Evolutionary conservation across 2,797 vertebrate species (phyloP).

Genomic region (Falco berigora): DNA sequence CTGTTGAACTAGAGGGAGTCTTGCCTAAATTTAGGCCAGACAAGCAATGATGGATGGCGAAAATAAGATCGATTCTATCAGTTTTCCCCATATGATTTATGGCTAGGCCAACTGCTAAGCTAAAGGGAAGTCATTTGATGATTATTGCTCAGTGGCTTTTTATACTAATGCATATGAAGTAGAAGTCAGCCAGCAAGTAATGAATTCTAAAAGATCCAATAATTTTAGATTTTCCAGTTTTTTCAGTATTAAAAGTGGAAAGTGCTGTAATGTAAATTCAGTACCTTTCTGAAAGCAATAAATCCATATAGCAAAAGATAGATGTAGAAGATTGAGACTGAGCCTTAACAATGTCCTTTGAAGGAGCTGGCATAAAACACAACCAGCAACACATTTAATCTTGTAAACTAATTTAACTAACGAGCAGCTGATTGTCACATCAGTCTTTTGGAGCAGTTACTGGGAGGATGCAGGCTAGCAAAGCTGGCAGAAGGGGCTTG

Average conservation of each 20-base stretch:
- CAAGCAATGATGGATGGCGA: background rate
- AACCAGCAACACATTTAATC: background rate
- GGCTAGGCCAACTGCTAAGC: background rate
- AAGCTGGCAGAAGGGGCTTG: background rate
- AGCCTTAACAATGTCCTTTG: background rate
- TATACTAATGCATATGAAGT: background rate
- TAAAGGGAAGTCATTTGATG: background rate
- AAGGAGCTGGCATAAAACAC: background rate
- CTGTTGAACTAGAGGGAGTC: background rate
- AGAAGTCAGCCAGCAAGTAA: background rate
- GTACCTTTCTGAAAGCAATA: background rate
- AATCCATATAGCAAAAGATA: background rate
- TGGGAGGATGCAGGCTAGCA: background rate
- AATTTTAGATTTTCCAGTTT: background rate
- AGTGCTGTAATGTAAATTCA: background rate
- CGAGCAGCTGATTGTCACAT: background rate
- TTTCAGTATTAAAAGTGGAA: background rate
- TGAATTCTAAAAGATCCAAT: background rate
- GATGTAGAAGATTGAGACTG: background rate
- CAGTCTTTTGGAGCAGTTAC: background rate
- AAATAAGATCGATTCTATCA: background rate
- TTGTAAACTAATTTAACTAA: slow-evolving; percentile 4
- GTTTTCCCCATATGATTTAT: background rate
- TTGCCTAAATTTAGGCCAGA: slow-evolving; percentile 3
- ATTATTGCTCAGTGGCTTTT: background rate